Conservation (phyloP, 2,113 vertebrate genomes). For the Barnardius zonarius region DNA sequence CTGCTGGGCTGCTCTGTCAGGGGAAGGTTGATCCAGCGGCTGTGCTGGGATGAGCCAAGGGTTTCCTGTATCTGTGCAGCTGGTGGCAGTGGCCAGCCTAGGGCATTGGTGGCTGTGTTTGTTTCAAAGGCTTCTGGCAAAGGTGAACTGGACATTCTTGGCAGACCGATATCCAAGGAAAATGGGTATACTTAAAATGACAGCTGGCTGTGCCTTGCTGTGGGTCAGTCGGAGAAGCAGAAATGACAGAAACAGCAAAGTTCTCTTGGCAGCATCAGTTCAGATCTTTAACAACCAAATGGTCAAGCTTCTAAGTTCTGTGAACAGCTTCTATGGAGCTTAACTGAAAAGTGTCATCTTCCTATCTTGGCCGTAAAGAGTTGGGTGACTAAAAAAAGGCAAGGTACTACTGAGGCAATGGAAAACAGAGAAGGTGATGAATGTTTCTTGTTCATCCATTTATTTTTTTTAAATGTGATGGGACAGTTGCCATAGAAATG, state of each 20-base stretch:
- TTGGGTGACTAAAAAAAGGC: neutral
- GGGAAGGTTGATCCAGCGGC: neutral
- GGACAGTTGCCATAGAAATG: slow-evolving; percentile 62
- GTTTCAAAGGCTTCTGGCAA: neutral
- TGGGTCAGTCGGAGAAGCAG: neutral
- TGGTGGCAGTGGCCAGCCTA: neutral
- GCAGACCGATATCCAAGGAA: neutral
- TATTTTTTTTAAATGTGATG: slow-evolving; percentile 3
- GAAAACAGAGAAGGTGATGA: neutral
- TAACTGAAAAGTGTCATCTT: neutral
- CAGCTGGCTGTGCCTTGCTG: neutral
- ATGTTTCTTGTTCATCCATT: neutral
- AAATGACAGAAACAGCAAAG: neutral
- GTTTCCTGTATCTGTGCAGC: rapidly evolving
- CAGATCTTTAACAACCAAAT: neutral
- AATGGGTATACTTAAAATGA: neutral
- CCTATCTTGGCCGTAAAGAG: neutral
- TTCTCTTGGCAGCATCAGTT: neutral
- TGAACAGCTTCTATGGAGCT: neutral
- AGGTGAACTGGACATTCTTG: neutral
- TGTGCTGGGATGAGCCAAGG: neutral
- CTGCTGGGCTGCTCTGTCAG: neutral
- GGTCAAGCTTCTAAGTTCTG: neutral
- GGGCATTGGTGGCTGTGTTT: neutral
- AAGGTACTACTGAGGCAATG: neutral